Percentiles rank a stretch among this genome's conserved stretches.
phyloP scores from a whole-genome alignment of 2,797 vertebrate genomes.

The Spondyliosoma cantharus region DNA sequence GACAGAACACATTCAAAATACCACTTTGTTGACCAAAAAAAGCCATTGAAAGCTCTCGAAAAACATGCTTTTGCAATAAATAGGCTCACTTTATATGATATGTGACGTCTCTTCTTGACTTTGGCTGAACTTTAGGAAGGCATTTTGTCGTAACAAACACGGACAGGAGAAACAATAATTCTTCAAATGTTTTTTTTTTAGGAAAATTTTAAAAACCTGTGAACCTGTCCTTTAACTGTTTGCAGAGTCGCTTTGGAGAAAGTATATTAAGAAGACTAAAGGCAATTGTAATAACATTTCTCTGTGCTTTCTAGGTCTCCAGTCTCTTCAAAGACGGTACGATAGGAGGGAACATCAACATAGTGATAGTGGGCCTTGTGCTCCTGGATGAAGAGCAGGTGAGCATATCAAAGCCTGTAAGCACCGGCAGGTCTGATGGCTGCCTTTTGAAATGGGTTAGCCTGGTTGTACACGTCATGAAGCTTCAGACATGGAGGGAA shows the following conservation, averaged over 20 bases:
- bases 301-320: conserved; percentile 86
- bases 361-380: conserved; percentile 91
- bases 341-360: conserved; percentile 93
- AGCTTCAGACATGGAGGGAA: conserved; percentile 2
- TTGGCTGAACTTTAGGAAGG: neutral
- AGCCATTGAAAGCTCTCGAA: no score
- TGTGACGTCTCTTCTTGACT: neutral
- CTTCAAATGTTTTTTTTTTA: neutral
- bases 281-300: neutral
- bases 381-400: conserved; percentile 94
- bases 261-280: neutral
- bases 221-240: neutral
- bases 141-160: neutral
- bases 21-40: neutral
- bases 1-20: neutral
- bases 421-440: neutral
- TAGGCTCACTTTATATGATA: neutral
- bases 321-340: conserved; percentile 93
- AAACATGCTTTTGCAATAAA: neutral
- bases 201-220: neutral
- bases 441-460: neutral
- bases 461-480: neutral
- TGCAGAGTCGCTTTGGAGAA: neutral
- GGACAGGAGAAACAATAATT: neutral
- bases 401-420: conserved; percentile 34